Evolutionary conservation across 2,113 vertebrate species (phyloP), one percentile per base, ranked within the genome.

Genomic region (Mirza zaza): DNA sequence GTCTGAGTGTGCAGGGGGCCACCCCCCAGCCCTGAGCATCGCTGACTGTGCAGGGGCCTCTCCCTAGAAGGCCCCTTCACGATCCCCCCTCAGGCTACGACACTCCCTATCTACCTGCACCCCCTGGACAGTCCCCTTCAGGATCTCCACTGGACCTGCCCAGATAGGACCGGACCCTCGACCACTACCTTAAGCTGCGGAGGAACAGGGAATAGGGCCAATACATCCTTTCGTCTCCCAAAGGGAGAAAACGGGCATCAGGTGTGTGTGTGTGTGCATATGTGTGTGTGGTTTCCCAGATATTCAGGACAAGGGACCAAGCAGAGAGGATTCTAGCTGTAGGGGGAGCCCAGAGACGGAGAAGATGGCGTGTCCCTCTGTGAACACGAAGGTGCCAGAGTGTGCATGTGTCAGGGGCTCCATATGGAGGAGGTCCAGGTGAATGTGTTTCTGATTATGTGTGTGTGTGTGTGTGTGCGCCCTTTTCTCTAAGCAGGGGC

Each of bases 1-100:
- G 98, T 98, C 91, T 99, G 98, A 99, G 94, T 0, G 92, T 95
- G 55, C 57, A 25, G 70, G 52, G 85, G 87, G 80, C 65, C 76
- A 20, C 1, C 0, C 42, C 5, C 45, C 76, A 79, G 15, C 70
- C 81, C 81, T 29, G 73, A 95, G 77, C 88, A 67, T 79, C 75
- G 89, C 42, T 75, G 95, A 97, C 96, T 95, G 65, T 91, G 34
- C 90, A 52, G 82, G 91, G 90, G 63, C 67, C 39, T 36, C 36
- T 85, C 42, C 50, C 71, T n/a, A 14, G 68, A 82, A 68, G 67
- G n/a, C 80, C n/a, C 76, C 59, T 61, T 71, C 23, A 11, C 0
- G 50, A 59, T 11, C 10, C 34, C 59, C 23, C 96, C 25, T n/a
- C 79, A 68, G 86, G 25, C 91, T 86, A 34, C 55, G 68, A 86